These are phyloP conservation scores for Euthynnus affinis DNA, from an alignment of 2,797 vertebrate species.

Conservation along the genomic window DNA sequence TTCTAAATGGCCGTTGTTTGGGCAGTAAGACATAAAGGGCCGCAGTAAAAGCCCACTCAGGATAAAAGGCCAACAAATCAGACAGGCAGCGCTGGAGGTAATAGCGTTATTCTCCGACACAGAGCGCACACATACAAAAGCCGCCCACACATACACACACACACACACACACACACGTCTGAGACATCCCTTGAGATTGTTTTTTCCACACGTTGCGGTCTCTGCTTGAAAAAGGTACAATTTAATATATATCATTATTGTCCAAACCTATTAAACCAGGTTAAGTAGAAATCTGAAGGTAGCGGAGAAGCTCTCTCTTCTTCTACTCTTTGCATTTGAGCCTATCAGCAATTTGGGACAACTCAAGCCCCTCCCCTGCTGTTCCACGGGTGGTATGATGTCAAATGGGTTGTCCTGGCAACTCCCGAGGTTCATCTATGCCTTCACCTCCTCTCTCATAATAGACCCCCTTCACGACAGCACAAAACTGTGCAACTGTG, in stretches of 20 bases:
- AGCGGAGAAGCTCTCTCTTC: conserved; percentile 28
- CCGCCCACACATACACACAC: too few species aligned
- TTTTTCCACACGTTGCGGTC: not conserved
- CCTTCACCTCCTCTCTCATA: conserved; percentile 53
- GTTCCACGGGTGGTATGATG: conserved; percentile 64
- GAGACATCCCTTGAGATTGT: conserved; percentile 39
- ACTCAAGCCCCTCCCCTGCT: conserved; percentile 57
- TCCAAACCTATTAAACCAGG: conserved; percentile 28
- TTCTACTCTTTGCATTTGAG: conserved; percentile 39
- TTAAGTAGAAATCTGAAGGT: conserved; percentile 34
- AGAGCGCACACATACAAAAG: conserved; percentile 28
- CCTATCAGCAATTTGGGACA: conserved; percentile 63
- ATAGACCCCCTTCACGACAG: conserved; percentile 45
- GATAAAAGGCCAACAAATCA: conserved; percentile 85
- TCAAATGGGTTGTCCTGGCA: conserved; percentile 78
- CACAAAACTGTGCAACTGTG: conserved; percentile 11
- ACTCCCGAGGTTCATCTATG: conserved; percentile 71
- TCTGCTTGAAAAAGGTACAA: conserved; percentile 32
- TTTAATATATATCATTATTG: conserved; percentile 27
- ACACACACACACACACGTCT: too few species aligned
- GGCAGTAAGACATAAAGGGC: conserved; percentile 81
- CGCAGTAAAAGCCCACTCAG: conserved; percentile 83
- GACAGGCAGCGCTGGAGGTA: conserved; percentile 71
- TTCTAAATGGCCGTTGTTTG: conserved; percentile 82
- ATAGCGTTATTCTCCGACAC: conserved; percentile 62